Conservation (phyloP, 2,113 vertebrate genomes). For the Hydrochoerus hydrochaeris region DNA sequence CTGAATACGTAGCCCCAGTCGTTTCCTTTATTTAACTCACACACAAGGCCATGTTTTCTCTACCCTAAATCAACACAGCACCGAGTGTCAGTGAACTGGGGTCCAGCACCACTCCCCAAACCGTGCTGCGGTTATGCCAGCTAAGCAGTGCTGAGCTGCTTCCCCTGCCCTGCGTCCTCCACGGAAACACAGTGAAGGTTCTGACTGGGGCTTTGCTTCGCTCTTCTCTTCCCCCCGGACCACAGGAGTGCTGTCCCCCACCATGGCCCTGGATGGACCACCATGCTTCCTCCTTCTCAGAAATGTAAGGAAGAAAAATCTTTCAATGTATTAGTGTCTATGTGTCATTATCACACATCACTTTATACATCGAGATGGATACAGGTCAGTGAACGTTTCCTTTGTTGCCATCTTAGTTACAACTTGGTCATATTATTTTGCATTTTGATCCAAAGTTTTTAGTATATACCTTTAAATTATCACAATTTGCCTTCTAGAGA, state of each 20-base stretch:
- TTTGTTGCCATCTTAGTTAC: background rate
- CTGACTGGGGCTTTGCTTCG: background rate
- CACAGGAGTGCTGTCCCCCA: background rate
- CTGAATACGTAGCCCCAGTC: background rate
- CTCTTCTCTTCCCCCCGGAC: background rate
- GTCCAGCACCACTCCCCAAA: too few relatives aligned
- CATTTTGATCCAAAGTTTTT: background rate
- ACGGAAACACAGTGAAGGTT: background rate
- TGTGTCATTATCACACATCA: background rate
- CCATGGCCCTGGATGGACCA: accelerated
- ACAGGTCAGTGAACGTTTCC: too few relatives aligned
- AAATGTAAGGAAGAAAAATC: background rate
- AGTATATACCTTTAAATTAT: background rate
- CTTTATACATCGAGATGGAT: background rate
- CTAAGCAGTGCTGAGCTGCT: background rate
- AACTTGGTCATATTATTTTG: background rate
- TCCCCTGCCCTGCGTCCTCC: too few relatives aligned
- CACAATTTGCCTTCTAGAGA: background rate
- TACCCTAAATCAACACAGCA: background rate
- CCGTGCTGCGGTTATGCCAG: background rate
- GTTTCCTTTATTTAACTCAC: background rate
- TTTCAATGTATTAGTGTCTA: background rate
- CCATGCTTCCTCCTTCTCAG: background rate
- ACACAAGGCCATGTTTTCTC: background rate
- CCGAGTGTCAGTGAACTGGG: background rate